Evolutionary conservation across 2,113 vertebrate species (phyloP), one percentile per base, ranked within the genome.

Genomic region (Ranitomeya imitator): DNA sequence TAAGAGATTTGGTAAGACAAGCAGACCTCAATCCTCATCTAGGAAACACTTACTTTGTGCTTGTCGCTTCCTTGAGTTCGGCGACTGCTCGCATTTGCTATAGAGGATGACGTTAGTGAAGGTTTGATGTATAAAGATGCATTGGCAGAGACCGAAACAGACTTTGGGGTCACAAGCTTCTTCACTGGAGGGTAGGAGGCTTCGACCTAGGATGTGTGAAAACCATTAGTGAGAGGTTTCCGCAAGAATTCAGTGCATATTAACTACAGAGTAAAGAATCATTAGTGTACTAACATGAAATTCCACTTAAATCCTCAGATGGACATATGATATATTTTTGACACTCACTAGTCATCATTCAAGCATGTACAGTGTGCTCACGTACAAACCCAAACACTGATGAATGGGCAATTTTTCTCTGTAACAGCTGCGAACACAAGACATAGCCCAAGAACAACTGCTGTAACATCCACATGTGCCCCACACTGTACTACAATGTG

Each of bases 51-150:
- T 91, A 95, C 95, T 89, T 90, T 94, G 90, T 93, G 92, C 85
- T 93, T 91, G 51, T 87, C 79, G 57, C 5, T 60, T 21, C 21
- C 52, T 88, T 94, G 94, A 90, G 91, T 90, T 91, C 94, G 96
- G 91, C 96, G 96, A 91, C 93, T 90, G 89, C 91, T 90, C 91
- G 93, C 94, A 90, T 91, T 94, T 85, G 93, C 89, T 89, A 93
- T 93, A 90, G 94, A 93, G 90, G 95, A 92, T 45, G 97, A 94
- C 80, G 95, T 96, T 78, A 99, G 92, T 86, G 97, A 98, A 0
- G 98, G 97, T 91, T 96, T 97, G 93, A 98, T 97, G 93, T 97
- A 98, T 52, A 96, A 93, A 0, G 95, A 95, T 82, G 95, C 94
- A 93, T 94, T 96, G 90, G 92, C 86, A 85, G 96, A 93, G 87